Evolutionary conservation across 1,140 invertebrate species (phyloP).

Genomic region (Drosophila sulfurigaster): DNA sequence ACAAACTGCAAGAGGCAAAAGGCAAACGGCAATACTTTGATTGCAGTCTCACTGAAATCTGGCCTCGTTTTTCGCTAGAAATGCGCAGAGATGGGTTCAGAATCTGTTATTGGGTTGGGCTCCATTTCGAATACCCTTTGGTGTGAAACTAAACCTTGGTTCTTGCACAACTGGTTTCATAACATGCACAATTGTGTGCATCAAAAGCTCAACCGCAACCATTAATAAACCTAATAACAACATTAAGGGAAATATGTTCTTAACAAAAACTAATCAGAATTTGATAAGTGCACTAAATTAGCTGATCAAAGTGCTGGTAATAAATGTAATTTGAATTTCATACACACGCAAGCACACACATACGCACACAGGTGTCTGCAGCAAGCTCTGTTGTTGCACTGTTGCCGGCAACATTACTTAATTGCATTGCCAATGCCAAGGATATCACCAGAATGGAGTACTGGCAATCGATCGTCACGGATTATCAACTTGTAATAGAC

Average conservation of each 20-base stretch:
- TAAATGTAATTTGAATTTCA: constrained; percentile 80
- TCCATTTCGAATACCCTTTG: constrained; percentile 14
- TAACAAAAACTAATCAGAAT: constrained; percentile 63
- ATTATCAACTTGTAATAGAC: constrained; percentile 75
- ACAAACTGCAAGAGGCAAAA: constrained; percentile 10
- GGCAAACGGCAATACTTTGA: constrained; percentile 29
- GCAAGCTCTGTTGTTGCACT: constrained; percentile 11
- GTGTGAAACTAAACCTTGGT: constrained; percentile 21
- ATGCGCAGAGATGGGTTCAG: constrained; percentile 37
- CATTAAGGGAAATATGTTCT: constrained; percentile 74
- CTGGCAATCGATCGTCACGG: constrained; percentile 78
- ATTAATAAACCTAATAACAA: constrained; percentile 81
- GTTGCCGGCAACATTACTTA: constrained; percentile 67
- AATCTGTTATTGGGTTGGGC: constrained; percentile 10
- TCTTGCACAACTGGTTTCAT: constrained; percentile 17
- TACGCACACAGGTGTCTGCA: constrained; percentile 9
- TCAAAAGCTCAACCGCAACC: constrained; percentile 63
- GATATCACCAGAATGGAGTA: constrained; percentile 57
- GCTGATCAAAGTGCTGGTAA: constrained; percentile 69
- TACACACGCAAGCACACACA: constrained; percentile 18
- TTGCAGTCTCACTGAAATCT: constrained; percentile 47
- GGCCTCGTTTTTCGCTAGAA: constrained; percentile 67
- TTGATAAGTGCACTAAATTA: constrained; percentile 78
- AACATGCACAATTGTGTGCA: constrained; percentile 42
- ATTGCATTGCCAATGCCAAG: constrained; percentile 67